Base-by-base conservation (phyloP, 2,797 vertebrate species). In the Coluber constrictor region DNA sequence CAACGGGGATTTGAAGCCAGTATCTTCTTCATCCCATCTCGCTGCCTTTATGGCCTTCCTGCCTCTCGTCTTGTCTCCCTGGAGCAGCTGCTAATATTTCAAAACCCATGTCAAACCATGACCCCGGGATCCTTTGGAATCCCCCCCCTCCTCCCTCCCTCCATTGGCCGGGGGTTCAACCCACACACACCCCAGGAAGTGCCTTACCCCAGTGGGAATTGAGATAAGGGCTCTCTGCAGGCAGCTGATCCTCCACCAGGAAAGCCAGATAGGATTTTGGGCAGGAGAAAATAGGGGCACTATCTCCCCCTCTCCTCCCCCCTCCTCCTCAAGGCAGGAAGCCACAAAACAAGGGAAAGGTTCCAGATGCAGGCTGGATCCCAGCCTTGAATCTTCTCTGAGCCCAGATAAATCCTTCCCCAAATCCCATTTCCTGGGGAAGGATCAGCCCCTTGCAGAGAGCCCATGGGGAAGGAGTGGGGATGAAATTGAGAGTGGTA, bases 241-340 rank as follows among this genome's bases (percentile, higher is more conserved):
- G 87, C 95, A 94, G 55, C 94, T 97, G 98, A 98, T 98, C 98
- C 98, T 96, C 96, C 95, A 54, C 96, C 94, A 94, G 96, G 94
- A 94, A 94, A 25, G 94, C 95, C 56, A 61, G 95, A 95, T 91
- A 95, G 25, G 83, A 90, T 94, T 61, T 54, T 27, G 94, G 93
- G 94, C 94, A 94, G 94, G 93, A 96, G 97, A 95, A 96, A 95
- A 96, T 86, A 93, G 95, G 70, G 70, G 18, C 37, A 23, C 37
- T 1, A 4, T 79, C 18, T 43, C 32, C 8, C 1, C 32, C 18
- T 43, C 32, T 3, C 1, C 32, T 7, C 2, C 12, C 29, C 4
- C 0, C 12, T 3, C 47, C 4, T 16, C 13, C 63, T 16, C 74
- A 79, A 23, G 8, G 37, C 74, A 79, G 74, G 74, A 79, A 79